Base-by-base conservation (phyloP, 2,797 vertebrate species). In the Phrynocephalus forsythii region DNA sequence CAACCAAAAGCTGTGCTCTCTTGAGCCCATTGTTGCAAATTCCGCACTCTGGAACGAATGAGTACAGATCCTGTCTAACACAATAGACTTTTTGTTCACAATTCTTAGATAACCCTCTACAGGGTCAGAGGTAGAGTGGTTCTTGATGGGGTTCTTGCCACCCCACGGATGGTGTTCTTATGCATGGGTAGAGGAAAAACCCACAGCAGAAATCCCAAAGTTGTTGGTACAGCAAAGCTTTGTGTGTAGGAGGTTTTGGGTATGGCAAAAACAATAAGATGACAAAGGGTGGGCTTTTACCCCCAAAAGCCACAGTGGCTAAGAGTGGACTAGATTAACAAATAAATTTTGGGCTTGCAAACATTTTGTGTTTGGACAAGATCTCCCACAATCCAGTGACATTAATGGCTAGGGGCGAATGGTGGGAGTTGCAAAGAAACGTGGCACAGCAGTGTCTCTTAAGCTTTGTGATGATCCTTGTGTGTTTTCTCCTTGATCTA, bases 401-500 rank as follows among this genome's bases (percentile, higher is more conserved):
- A 63, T 56, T 56, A 9, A 56, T 63, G 2, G 13, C 11, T 63
- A 2, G 60, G 60, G 60, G 60, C 20, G 60, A 63, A 63, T 63
- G 5, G 3, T 63, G 60, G 18, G 60, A 63, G 16, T 63, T 15
- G 13, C 60, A 63, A 80, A 63, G 78, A 63, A 80, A 16, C n/a
- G 28, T 22, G 79, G n/a, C 4, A 79, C n/a, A 79, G 50, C 66
- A 4, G 11, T 81, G 52, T 8, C 28, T 82, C 5, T 73, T 75
- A 71, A 5, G 60, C 18, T 20, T 18, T 20, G 2, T 87, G 88
- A 72, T 68, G 11, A 75, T 82, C 11, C n/a, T n/a, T 18, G 33
- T 56, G 85, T 92, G 5, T 91, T 95, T 93, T 85, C 89, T 68
- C 82, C 63, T 93, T 91, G 78, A 87, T 89, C 76, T 92, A 99